Conservation (phyloP, 2,113 vertebrate genomes). For the Todiramphus chloris region DNA sequence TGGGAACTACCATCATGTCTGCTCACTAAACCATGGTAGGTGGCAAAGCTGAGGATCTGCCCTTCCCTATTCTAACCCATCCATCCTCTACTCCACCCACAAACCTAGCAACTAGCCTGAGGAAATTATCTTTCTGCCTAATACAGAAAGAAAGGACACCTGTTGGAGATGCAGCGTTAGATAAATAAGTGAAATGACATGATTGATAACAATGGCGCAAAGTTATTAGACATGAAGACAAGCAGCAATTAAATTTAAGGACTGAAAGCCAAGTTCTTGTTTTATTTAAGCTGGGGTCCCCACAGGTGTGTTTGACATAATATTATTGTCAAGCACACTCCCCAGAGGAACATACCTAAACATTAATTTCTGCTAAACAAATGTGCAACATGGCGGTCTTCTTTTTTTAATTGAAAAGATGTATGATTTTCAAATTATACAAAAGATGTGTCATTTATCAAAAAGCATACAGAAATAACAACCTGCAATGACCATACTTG, state of each 20-base stretch:
- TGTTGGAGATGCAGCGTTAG: constrained; percentile 1
- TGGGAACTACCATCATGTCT: neutral
- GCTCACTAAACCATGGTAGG: neutral
- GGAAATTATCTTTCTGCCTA: neutral
- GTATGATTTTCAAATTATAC: neutral
- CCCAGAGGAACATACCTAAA: neutral
- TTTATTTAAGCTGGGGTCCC: neutral
- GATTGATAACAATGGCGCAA: constrained; percentile 24
- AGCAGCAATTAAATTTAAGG: constrained; percentile 33
- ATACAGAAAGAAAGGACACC: neutral
- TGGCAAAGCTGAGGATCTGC: neutral
- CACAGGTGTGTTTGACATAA: neutral
- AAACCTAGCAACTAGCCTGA: constrained; percentile 2
- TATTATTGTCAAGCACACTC: neutral
- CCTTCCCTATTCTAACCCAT: neutral
- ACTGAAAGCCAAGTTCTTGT: constrained; percentile 7
- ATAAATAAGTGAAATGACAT: constrained; percentile 34
- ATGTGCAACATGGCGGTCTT: neutral
- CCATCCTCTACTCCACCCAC: neutral
- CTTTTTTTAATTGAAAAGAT: neutral
- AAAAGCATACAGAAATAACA: neutral
- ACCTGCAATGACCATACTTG: neutral
- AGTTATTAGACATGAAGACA: neutral
- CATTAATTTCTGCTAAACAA: neutral
- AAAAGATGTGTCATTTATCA: neutral